Evolutionary conservation across 2,113 vertebrate genomes (phyloP), one percentile per base, ranked within the genome.

Genomic region (Sciurus niger): DNA sequence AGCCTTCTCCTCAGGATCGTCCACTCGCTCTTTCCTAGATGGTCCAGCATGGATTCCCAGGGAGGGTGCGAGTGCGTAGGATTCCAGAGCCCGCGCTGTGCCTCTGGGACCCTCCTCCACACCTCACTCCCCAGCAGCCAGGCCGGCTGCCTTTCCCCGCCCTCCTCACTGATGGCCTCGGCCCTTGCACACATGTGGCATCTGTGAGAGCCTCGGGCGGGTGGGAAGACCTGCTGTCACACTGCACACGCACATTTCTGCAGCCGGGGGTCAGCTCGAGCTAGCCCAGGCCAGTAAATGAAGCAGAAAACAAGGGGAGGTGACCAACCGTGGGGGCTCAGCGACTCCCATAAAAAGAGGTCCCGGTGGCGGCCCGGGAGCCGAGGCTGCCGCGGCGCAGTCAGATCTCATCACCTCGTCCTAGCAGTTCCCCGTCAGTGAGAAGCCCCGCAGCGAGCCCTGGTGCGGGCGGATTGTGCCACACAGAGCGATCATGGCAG

Each of bases 401-500:
- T 97, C 98, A 97, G 84, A 96, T 90, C 80, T 94, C 97, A 98
- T 98, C 95, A 97, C 96, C 96, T 98, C 95, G 96, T 98, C 95
- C 97, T 96, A 79, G 82, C 70, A 93, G 97, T 97, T 97, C 96
- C 95, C 98, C 4, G 55, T 86, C 96, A 97, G 97, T 90, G 95
- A 95, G 96, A 97, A 97, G 51, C 87, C 94, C 94, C 79, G 94
- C 68, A 95, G 32, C 60, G 48, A 97, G 98, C 97, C 98, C 98
- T 98, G 98, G 97, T 95, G 96, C 83, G n/a, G 93, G 98, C 95
- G 97, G 98, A 98, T 97, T 98, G 97, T 97, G 97, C 98, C 98
- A 96, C 96, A 94, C 95, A 96, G 98, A 98, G 98, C 97, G 98
- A 98, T 98, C 98, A 95, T 95, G 97, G 96, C 92, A 98, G 97